Base-by-base conservation (phyloP, 1,140 invertebrate genomes). In the Caligus rogercresseyi region DNA sequence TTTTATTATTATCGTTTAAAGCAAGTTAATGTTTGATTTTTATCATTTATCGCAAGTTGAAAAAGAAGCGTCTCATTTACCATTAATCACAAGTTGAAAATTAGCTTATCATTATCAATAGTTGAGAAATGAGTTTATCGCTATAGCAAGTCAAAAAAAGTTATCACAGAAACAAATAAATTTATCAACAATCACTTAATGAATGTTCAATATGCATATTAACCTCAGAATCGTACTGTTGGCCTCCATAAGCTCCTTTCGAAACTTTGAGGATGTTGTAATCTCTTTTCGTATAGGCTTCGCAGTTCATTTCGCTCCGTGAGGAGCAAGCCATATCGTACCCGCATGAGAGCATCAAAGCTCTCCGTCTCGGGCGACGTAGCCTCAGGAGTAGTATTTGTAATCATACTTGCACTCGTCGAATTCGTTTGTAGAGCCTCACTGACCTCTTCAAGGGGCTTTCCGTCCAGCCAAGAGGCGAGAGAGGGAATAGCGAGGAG, bases 391-490 rank as follows among this genome's bases (percentile, higher is more conserved):
- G 7, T 43, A 11, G 7, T 43, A 43, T 43, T 43, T n/a, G 31
- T 43, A n/a, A n/a, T n/a, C n/a, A n/a, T n/a, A n/a, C n/a, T n/a
- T n/a, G n/a, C n/a, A n/a, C n/a, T n/a, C n/a, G n/a, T n/a, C n/a
- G n/a, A n/a, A n/a, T n/a, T n/a, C n/a, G 7, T 43, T 43, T 43
- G 7, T 43, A 43, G 31, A 43, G 31, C 31, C 31, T 78, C 78
- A 43, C 80, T 76, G 7, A 84, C 70, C 61, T 81, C 77, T 63
- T 76, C 31, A 81, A 81, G 66, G 83, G 73, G 70, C 85, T 81
- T 61, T n/a, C 68, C 68, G 65, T 70, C 66, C 2, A 73, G 65
- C 16, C 73, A 66, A 55, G 69, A 67, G 0, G 67, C 67, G 7
- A 74, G 57, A 14, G 69, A 67, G 64, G 71, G 67, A 61, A 70